Conservation (phyloP, 2,888 invertebrate species). For the Cryptophagus acutangulus region DNA sequence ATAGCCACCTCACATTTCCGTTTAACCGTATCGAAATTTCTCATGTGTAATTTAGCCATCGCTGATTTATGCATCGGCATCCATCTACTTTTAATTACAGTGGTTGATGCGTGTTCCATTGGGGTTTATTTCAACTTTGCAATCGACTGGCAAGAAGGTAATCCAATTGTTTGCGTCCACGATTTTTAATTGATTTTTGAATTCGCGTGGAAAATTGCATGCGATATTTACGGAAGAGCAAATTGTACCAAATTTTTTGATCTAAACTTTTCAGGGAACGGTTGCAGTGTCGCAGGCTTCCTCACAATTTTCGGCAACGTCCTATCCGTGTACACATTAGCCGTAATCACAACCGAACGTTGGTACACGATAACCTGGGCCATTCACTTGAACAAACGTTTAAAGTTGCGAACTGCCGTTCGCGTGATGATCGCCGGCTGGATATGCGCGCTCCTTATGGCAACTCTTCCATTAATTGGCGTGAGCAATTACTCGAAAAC, state of each 20-base stretch:
- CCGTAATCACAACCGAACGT: conserved; percentile 60
- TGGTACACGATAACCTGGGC: conserved; percentile 58
- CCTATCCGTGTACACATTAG: conserved; percentile 61
- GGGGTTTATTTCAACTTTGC: conserved; percentile 64
- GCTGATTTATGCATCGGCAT: conserved; percentile 65
- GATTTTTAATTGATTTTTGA: neutral
- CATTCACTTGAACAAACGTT: conserved; percentile 57
- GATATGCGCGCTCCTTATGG: conserved; percentile 55
- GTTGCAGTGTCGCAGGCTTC: conserved; percentile 61
- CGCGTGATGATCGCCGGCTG: conserved; percentile 58
- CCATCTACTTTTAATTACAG: conserved; percentile 58
- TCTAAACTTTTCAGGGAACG: conserved; percentile 48
- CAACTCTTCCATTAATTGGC: conserved; percentile 57
- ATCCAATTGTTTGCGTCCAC: conserved; percentile 8
- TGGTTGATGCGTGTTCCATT: conserved; percentile 58
- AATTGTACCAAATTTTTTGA: neutral
- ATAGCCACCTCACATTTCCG: conserved; percentile 50
- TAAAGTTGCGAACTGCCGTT: conserved; percentile 55
- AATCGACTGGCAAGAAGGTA: conserved; percentile 63
- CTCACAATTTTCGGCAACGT: conserved; percentile 61
- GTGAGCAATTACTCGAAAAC: conserved; percentile 62
- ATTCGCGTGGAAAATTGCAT: neutral
- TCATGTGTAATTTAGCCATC: conserved; percentile 63
- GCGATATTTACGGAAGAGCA: neutral
- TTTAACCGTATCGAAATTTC: conserved; percentile 54